phyloP scores from a whole-genome alignment of 2,797 vertebrate genomes.

The Cirrhinus molitorella region DNA sequence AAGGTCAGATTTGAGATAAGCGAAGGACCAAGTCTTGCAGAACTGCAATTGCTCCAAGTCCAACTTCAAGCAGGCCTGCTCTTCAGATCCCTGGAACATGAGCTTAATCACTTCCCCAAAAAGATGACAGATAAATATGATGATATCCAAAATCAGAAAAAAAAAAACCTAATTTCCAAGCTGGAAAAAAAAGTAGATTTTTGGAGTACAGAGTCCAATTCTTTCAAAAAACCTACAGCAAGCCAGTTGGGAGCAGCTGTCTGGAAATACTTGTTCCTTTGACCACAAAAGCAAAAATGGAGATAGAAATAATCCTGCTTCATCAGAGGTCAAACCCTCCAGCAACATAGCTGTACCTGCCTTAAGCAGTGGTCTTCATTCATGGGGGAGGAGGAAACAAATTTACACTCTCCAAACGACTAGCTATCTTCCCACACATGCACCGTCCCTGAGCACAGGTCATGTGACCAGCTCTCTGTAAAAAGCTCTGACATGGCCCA shows the following conservation, averaged over 20 bases:
- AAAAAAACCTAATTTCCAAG: background rate
- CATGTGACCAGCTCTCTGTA: slow-evolving; percentile 68
- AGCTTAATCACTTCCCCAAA: slow-evolving; percentile 27
- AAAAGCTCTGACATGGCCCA: slow-evolving; percentile 67
- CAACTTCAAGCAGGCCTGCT: slow-evolving; percentile 37
- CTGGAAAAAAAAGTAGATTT: slow-evolving; percentile 3
- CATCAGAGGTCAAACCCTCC: slow-evolving; percentile 52
- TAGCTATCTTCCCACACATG: slow-evolving; percentile 65
- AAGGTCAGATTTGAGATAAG: slow-evolving; percentile 20
- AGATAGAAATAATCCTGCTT: slow-evolving; percentile 57
- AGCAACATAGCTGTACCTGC: slow-evolving; percentile 64
- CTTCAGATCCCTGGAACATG: slow-evolving; percentile 27
- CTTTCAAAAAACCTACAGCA: slow-evolving; percentile 5
- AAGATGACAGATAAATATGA: slow-evolving; percentile 15
- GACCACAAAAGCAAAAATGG: slow-evolving; percentile 52
- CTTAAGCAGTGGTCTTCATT: slow-evolving; percentile 62
- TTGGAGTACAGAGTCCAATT: slow-evolving; percentile 40
- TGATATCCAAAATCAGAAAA: slow-evolving; percentile 22
- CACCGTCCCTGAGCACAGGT: slow-evolving; percentile 63
- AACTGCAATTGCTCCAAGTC: slow-evolving; percentile 32
- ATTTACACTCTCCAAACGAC: slow-evolving; percentile 62
- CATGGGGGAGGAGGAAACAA: slow-evolving; percentile 63
- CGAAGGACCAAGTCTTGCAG: background rate
- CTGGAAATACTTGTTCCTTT: slow-evolving; percentile 44
- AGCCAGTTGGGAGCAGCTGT: slow-evolving; percentile 25